phyloP scores from a whole-genome alignment of 2,113 vertebrate species.

The Malurus cyaneus region DNA sequence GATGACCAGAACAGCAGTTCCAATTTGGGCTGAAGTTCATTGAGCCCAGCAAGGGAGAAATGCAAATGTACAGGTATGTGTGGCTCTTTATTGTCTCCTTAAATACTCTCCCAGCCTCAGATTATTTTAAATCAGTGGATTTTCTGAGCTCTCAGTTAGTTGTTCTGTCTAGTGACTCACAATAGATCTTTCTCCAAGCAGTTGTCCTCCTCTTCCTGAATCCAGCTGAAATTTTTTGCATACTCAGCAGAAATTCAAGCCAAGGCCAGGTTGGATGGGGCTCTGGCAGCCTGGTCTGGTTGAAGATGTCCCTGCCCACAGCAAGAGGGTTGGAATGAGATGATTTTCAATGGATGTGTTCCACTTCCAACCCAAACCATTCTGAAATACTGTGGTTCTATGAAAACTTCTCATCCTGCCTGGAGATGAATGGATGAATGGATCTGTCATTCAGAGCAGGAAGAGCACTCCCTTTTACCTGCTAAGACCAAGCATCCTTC shows the following conservation, averaged over 20 bases:
- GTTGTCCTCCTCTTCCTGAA: background rate
- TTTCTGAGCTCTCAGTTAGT: background rate
- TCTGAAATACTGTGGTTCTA: background rate
- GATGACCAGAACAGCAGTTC: background rate
- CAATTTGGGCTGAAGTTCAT: background rate
- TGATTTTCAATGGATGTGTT: background rate
- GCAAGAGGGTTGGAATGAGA: background rate
- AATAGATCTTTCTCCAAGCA: background rate
- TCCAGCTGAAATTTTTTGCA: background rate
- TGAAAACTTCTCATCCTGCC: background rate
- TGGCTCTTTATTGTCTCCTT: background rate
- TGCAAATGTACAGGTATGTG: background rate
- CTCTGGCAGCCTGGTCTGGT: background rate
- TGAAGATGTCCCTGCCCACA: background rate
- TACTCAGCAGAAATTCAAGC: background rate
- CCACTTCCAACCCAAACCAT: background rate
- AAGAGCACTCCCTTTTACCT: background rate
- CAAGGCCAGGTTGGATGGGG: background rate
- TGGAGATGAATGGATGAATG: background rate
- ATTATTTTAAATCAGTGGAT: background rate
- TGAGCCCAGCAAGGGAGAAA: background rate
- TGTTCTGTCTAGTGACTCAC: background rate
- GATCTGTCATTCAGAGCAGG: background rate
- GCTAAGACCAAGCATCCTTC: background rate
- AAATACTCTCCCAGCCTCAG: background rate